These are phyloP conservation scores for Drosophila santomea DNA, from an alignment of 1,140 invertebrate genomes.

Conservation along the genomic window DNA sequence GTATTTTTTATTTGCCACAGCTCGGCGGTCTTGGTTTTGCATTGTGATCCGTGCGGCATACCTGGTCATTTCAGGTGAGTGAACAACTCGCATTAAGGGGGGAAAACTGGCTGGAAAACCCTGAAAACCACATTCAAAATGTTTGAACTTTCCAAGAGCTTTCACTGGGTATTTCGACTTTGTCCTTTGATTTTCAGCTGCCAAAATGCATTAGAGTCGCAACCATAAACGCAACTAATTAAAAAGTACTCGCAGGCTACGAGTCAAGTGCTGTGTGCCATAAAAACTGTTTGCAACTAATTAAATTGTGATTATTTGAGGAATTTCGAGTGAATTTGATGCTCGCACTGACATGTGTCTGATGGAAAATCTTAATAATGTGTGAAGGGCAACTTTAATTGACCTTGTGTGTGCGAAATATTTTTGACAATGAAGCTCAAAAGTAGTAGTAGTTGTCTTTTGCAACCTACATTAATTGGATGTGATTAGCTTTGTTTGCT, in stretches of 20 bases:
- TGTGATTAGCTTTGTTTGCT: neutral
- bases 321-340: slow-evolving; percentile 40
- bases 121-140: slow-evolving; percentile 28
- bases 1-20: slow-evolving; percentile 47
- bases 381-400: slow-evolving; percentile 12
- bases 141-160: slow-evolving; percentile 16
- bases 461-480: neutral
- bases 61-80: slow-evolving; percentile 51
- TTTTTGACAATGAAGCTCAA: neutral
- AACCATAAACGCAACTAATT: slow-evolving; percentile 51
- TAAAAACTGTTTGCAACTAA: slow-evolving; percentile 39
- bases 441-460: too few relatives aligned
- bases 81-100: slow-evolving; percentile 6
- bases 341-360: slow-evolving; percentile 23
- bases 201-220: slow-evolving; percentile 41
- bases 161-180: neutral
- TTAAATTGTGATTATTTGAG: slow-evolving; percentile 39
- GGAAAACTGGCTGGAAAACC: slow-evolving; percentile 1
- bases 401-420: slow-evolving; percentile 4
- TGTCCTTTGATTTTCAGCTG: slow-evolving; percentile 33
- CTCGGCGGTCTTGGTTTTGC: slow-evolving; percentile 36
- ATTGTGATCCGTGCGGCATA: slow-evolving; percentile 40
- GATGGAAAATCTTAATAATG: slow-evolving; percentile 3
- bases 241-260: slow-evolving; percentile 37
- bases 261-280: slow-evolving; percentile 16